Base-by-base conservation (phyloP, 2,113 vertebrate genomes). In the Hippocampus zosterae region DNA sequence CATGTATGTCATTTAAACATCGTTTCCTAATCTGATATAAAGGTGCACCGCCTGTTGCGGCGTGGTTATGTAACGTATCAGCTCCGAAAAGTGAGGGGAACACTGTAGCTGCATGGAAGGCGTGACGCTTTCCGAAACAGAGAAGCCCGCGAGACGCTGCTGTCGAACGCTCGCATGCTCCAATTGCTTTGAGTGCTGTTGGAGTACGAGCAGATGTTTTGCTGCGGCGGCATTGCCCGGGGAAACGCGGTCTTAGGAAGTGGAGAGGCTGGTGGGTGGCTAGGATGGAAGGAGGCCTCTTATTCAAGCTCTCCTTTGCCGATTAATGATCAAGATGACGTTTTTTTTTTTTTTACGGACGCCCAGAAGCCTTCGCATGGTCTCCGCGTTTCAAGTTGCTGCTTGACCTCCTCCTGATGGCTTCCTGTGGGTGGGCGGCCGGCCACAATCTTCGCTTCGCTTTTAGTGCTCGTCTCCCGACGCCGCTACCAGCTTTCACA, bases 131-230 rank as follows among this genome's bases (percentile, higher is more conserved):
- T 27, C 46, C 40, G 61, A 27, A 5, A 16, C 73, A 70, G 46
- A 57, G 6, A 1, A 66, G 12, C 80, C 66, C 70, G 33, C 41
- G 74, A 84, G 80, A 77, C 71, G 41, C 65, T 73, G 25, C 68
- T 1, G 27, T 73, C 75, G 59, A 75, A 59, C 55, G 2, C 33
- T 67, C 29, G 65, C 67, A 66, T 55, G 69, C 69, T 74, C 55
- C 76, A 79, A 82, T 80, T 81, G 80, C 77, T 71, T 69, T 65
- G 57, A 40, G 64, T 41, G 46, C 73, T 53, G 27, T 67, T 69
- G 68, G 72, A 73, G 76, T 72, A 72, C 82, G 79, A 84, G 67
- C 75, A 80, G 76, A 57, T 76, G 70, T 66, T 79, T 80, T 67
- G 19, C 29, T 68, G 70, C 63, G 62, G 71, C 62, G 52, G 60